Base-by-base conservation (phyloP, 2,113 vertebrate genomes). In the Malurus cyaneus region DNA sequence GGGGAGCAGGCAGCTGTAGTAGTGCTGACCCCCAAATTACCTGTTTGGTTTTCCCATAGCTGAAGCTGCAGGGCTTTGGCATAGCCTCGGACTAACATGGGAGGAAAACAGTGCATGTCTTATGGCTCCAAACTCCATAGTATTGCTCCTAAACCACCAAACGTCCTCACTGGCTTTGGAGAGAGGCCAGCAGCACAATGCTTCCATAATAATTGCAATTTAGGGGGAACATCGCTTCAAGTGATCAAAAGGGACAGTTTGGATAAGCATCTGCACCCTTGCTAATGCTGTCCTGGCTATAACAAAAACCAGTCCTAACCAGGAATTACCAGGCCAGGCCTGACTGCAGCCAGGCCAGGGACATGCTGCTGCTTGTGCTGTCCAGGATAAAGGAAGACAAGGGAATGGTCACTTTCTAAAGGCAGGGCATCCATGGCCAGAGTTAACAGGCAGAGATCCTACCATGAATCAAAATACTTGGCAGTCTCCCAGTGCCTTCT, bases 51-150 rank as follows among this genome's bases (percentile, higher is more conserved):
- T 95, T 83, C 62, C 88, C 71, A 6, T 56, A 84, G 83, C 82
- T 96, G 86, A 92, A 80, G 91, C 90, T 92, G 86, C 82, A 88
- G 86, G 88, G 76, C 60, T 96, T 95, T 95, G 88, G 94, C 92
- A 46, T 50, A 78, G 85, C 86, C 77, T 81, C 0, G 4, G 88
- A 64, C 60, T 82, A 56, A 71, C 90, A 64, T 0, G 18, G 90
- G 86, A 96, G 77, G 82, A 78, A 78, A 93, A 76, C 88, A 88
- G 93, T 84, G 47, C 62, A 0, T 78, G 71, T 95, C 88, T 93
- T 89, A 90, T 80, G 82, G 94, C 94, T 95, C 88, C 82, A 74
- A 18, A 60, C 70, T 88, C 86, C 65, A 1, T 6, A 71, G 65
- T 74, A 66, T 89, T 86, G 93, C 94, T 90, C 82, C 86, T 74